A percentile compares a stretch with the other conserved stretches of the same genome.
phyloP scores from a whole-genome alignment of 1,140 invertebrate genomes.

The Popillia japonica region DNA sequence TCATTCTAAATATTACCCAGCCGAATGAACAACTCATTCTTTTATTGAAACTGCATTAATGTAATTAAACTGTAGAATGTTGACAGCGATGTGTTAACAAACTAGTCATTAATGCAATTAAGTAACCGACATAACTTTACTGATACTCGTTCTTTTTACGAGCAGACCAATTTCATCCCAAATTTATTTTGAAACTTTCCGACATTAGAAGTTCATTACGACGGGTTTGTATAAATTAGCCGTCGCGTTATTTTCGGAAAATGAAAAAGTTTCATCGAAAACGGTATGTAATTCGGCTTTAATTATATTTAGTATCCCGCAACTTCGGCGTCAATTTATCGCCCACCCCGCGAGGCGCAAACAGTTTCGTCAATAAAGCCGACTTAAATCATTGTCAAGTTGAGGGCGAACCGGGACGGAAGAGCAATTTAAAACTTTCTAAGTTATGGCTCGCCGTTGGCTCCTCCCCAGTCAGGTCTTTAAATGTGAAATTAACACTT shows the following conservation, averaged over 20 bases:
- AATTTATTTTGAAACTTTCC: slow-evolving; percentile 2
- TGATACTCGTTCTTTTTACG: neutral
- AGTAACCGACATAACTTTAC: neutral
- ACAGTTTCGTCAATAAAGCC: slow-evolving; percentile 19
- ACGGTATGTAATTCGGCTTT: slow-evolving; percentile 14
- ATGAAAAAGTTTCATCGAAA: neutral
- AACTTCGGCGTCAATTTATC: slow-evolving; percentile 7
- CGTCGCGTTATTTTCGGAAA: neutral
- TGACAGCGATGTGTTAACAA: too few species aligned
- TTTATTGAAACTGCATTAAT: too few species aligned
- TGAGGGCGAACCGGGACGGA: slow-evolving; percentile 24
- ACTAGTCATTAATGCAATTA: neutral
- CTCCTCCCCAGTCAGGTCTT: slow-evolving; percentile 14
- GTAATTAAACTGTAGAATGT: too few species aligned
- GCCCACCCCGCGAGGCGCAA: neutral
- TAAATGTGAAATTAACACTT: slow-evolving; percentile 35
- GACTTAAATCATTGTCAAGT: slow-evolving; percentile 32
- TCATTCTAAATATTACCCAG: too few species aligned
- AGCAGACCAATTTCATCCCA: neutral
- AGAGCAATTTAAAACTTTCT: slow-evolving; percentile 34
- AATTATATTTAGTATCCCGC: slow-evolving; percentile 18
- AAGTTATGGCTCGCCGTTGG: slow-evolving; percentile 12
- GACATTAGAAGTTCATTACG: slow-evolving; percentile 4
- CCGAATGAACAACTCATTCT: too few species aligned
- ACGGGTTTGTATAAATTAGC: neutral